phyloP scores from a whole-genome alignment of 2,113 vertebrate species.

The Ophiodon elongatus region DNA sequence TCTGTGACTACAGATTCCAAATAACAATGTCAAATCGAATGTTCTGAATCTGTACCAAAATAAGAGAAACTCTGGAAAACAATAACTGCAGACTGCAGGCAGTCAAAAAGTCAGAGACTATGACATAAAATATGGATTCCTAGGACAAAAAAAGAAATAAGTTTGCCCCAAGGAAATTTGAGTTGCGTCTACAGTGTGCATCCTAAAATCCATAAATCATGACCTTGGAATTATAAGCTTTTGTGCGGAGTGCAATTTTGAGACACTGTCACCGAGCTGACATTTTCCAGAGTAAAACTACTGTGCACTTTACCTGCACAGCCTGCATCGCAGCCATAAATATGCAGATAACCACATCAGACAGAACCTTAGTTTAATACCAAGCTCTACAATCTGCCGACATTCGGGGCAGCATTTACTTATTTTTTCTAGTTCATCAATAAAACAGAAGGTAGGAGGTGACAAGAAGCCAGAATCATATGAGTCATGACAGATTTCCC shows the following conservation, averaged over 20 bases:
- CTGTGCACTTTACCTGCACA: background rate
- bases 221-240: constrained; percentile 42
- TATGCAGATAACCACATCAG: constrained; percentile 1
- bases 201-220: constrained; percentile 54
- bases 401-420: constrained; percentile 3
- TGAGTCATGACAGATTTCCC: constrained; percentile 39
- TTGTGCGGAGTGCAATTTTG: background rate
- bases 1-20: constrained; percentile 20
- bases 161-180: constrained; percentile 41
- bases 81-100: constrained; percentile 28
- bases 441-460: constrained; percentile 25
- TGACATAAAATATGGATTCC: constrained; percentile 67
- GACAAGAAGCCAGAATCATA: constrained; percentile 17
- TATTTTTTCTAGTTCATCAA: background rate
- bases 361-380: background rate
- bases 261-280: constrained; percentile 6
- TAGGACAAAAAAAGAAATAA: constrained; percentile 20
- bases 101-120: constrained; percentile 48
- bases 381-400: constrained; percentile 9
- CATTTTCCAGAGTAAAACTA: background rate
- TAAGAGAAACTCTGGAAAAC: constrained; percentile 28
- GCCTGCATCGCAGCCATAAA: background rate
- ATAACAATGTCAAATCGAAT: background rate
- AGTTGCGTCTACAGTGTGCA: constrained; percentile 32
- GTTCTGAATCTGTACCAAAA: constrained; percentile 11